phyloP scores from a whole-genome alignment of 2,888 invertebrate genomes.

The Electrophaes corylata region DNA sequence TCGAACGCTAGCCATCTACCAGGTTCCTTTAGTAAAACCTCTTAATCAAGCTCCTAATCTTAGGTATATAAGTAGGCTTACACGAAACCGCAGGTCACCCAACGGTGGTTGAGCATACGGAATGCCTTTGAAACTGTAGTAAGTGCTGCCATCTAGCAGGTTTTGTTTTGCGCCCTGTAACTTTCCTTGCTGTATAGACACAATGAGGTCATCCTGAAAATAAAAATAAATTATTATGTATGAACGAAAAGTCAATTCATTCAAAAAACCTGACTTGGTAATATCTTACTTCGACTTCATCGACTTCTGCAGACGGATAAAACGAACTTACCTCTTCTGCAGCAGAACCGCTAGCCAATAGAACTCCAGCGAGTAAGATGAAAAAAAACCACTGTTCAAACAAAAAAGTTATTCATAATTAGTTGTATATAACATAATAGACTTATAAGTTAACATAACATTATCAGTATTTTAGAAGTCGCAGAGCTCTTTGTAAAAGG shows the following conservation, averaged over 20 bases:
- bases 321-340: conserved; percentile 11
- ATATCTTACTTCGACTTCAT: too few relatives aligned
- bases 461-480: too few relatives aligned
- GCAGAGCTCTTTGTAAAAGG: too few relatives aligned
- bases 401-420: conserved; percentile 2
- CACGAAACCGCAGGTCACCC: conserved; percentile 62
- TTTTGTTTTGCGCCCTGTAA: conserved; percentile 53
- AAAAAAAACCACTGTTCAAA: conserved; percentile 17
- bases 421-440: too few relatives aligned
- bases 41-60: too few relatives aligned
- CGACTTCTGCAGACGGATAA: too few relatives aligned
- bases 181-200: conserved; percentile 57
- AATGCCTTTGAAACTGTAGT: conserved; percentile 64
- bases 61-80: too few relatives aligned
- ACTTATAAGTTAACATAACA: too few relatives aligned
- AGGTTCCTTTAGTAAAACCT: too few relatives aligned
- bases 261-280: too few relatives aligned
- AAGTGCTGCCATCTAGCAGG: conserved; percentile 52
- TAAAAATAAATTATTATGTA: neutral
- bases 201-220: conserved; percentile 50
- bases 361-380: conserved; percentile 9
- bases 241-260: too few relatives aligned
- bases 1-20: too few relatives aligned
- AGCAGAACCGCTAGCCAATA: conserved; percentile 39
- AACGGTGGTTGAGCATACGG: conserved; percentile 64